Base-by-base conservation (phyloP, 2,113 vertebrate species). In the Fregata magnificens region DNA sequence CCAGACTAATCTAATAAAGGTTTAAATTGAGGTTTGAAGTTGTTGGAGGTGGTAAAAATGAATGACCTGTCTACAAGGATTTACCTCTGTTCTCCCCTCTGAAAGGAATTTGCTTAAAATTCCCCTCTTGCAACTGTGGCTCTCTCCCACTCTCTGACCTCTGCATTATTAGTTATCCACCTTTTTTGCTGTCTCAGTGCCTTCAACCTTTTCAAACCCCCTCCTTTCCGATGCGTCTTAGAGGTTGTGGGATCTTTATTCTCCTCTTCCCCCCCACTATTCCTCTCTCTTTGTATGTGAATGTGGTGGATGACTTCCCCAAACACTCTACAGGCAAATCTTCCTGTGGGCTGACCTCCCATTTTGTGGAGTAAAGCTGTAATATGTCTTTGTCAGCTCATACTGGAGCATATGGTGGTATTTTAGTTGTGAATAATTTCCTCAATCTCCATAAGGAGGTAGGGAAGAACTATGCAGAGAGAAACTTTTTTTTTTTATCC, bases 61-160 rank as follows among this genome's bases (percentile, higher is more conserved):
- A 88, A 96, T 93, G 89, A 88, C 82, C 80, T 95, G 67, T 88
- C 82, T 34, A 26, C 80, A 59, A 69, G 76, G 70, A 95, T 90
- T 95, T 96, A 73, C 88, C 50, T 95, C 55, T 90, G 19, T 47
- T 86, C 67, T 93, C 40, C 86, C 63, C 29, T 63, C 58, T 28
- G 59, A 78, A 79, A 67, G 12, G 38, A 81, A 90, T 94, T 96
- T 90, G 79, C 65, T 95, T 90, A 94, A 86, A 95, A 91, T 95
- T 81, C 88, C 63, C 34, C 56, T 82, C 52, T 78, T 88, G 67
- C 72, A 82, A 34, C 76, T 55, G 55, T 83, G 38, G 29, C 79
- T 74, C 49, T 40, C 80, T 76, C 72, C 72, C 36, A 24, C 55
- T 92, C 61, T 59, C 38, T 92, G 92, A 84, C 77, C 88, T 70